Conservation (phyloP, 2,888 invertebrate species). For the Rhimphoctona megacephalus region DNA sequence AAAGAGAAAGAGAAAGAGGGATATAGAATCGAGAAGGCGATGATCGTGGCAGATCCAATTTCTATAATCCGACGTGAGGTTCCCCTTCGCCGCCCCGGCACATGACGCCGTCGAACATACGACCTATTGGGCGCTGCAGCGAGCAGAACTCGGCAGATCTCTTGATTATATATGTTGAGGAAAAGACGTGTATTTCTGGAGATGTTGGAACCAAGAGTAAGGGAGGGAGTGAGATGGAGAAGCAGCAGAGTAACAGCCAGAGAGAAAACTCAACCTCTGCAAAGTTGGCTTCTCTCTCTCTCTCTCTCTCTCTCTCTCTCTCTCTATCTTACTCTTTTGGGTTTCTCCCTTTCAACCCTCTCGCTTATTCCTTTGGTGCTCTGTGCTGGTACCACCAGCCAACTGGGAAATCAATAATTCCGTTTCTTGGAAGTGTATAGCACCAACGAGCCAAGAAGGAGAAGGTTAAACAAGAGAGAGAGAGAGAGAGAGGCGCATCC, state of each 20-base stretch:
- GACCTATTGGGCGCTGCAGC: slow-evolving; percentile 41
- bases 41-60: slow-evolving; percentile 65
- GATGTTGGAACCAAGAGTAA: slow-evolving; percentile 39
- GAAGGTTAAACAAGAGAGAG: slow-evolving; percentile 34
- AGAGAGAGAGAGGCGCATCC: slow-evolving; percentile 58
- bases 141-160: slow-evolving; percentile 49
- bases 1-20: slow-evolving; percentile 18
- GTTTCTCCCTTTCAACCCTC: slow-evolving; percentile 32
- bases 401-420: slow-evolving; percentile 73
- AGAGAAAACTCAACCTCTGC: slow-evolving; percentile 40
- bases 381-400: slow-evolving; percentile 65
- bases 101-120: slow-evolving; percentile 47
- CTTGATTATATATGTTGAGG: slow-evolving; percentile 22
- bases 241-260: slow-evolving; percentile 36
- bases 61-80: slow-evolving; percentile 66
- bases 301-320: slow-evolving; percentile 23
- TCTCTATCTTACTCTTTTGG: slow-evolving; percentile 15
- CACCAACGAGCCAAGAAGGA: slow-evolving; percentile 56
- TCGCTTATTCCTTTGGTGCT: slow-evolving; percentile 42
- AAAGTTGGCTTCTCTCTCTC: slow-evolving; percentile 44
- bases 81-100: slow-evolving; percentile 1
- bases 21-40: slow-evolving; percentile 45
- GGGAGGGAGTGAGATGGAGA: slow-evolving; percentile 27
- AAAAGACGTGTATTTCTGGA: slow-evolving; percentile 28
- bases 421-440: slow-evolving; percentile 67